phyloP scores from a whole-genome alignment of 2,888 invertebrate species.

The Melipona beecheii region DNA sequence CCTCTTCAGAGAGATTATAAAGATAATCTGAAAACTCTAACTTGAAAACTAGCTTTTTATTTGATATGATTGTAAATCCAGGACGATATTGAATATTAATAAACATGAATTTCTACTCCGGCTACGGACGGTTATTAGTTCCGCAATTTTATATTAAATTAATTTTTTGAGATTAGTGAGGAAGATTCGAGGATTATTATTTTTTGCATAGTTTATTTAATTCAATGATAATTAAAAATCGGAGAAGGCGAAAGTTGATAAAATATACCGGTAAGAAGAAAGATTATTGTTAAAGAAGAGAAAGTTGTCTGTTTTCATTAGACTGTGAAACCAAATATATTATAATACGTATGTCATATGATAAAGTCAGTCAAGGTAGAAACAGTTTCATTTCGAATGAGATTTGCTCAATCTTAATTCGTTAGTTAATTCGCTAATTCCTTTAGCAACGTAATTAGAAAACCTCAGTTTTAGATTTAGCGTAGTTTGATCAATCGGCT shows the following conservation, averaged over 20 bases:
- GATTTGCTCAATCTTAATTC: slow-evolving; percentile 66
- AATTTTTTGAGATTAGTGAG: not conserved
- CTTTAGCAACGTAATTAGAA: slow-evolving; percentile 22
- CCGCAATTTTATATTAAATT: not conserved
- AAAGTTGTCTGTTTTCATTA: slow-evolving; percentile 62
- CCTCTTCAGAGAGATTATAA: not conserved
- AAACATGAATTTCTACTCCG: not conserved
- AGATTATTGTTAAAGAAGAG: slow-evolving; percentile 16
- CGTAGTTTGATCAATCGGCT: slow-evolving; percentile 7
- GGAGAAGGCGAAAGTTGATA: not conserved
- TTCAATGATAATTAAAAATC: not conserved
- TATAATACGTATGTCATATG: slow-evolving; percentile 52
- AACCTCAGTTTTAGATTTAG: slow-evolving; percentile 20
- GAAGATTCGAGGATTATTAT: slow-evolving; percentile 6
- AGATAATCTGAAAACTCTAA: not conserved
- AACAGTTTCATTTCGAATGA: slow-evolving; percentile 40
- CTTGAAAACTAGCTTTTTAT: not conserved
- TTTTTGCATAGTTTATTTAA: not conserved
- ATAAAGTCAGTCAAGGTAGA: slow-evolving; percentile 32
- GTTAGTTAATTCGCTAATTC: slow-evolving; percentile 33
- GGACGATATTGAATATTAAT: slow-evolving; percentile 34
- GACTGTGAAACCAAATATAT: slow-evolving; percentile 80
- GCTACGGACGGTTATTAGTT: slow-evolving; percentile 27
- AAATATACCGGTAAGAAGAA: slow-evolving; percentile 19
- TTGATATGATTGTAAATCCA: no score